Evolutionary conservation across 2,797 vertebrate genomes (phyloP), one percentile per base, ranked within the genome.

Genomic region (Lagocephalus sceleratus): DNA sequence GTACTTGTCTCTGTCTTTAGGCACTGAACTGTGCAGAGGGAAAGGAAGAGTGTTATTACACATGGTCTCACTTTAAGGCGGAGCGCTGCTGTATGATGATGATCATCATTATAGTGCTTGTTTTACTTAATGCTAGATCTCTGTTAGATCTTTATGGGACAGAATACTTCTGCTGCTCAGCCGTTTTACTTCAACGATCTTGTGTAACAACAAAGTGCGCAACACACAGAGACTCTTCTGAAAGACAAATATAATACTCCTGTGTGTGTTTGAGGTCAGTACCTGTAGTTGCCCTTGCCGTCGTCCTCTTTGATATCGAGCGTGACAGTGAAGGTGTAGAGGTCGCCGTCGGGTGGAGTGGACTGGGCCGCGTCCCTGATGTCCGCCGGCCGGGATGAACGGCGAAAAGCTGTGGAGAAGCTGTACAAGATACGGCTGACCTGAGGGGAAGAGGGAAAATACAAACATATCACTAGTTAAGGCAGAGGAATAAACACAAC

Each of bases 271-370:
- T 47, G 53, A 2, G 17, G 43, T 2, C 39, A 39, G 6, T 63
- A 99, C 97, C 94, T 97, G 81, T 93, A 99, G 87, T 96, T 99
- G 73, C 95, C 95, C 88, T 97, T 99, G 63, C 96, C 93, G 64
- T 99, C 97, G 42, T 99, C 97, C 89, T 99, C 97, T 79, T 91
- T 96, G 71, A 99, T 90, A 85, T 99, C 97, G 60, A 99, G 78
- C 2, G 94, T 93, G 64, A 97, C 95, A 16, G 83, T 92, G 81
- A 99, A 99, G 63, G 91, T 94, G 79, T 93, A 98, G 9, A 95
- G 86, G 60, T 99, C 95, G 14, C 91, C 87, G 5, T 98, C 95
- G 0, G 93, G 88, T 0, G 92, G 91, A 48, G 92, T 84, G 43
- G 92, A 90, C 67, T 90, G 69, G 2, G 87, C 26, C 0, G 86